These are phyloP conservation scores for Conger conger DNA, from an alignment of 2,113 vertebrate species.

Conservation along the genomic window DNA sequence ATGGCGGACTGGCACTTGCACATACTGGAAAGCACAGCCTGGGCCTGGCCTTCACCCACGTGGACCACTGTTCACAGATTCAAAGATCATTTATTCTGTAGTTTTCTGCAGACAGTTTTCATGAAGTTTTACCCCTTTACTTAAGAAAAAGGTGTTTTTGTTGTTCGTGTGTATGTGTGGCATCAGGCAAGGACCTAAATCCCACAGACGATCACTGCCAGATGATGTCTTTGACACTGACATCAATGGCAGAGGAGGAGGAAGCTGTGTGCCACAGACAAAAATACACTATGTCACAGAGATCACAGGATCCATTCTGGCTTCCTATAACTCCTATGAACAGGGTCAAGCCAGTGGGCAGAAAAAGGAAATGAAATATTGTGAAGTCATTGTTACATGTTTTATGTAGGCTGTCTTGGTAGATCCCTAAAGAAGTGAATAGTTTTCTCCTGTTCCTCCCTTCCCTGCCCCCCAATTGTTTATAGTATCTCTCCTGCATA, in stretches of 20 bases:
- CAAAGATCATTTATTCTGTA: neutral
- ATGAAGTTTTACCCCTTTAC: neutral
- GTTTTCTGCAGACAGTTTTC: slow-evolving; percentile 9
- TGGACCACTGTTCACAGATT: neutral
- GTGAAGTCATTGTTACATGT: neutral
- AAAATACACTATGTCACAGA: neutral
- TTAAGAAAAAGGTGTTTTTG: neutral
- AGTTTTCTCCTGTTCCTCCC: neutral
- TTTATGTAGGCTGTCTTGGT: neutral
- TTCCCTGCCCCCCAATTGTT: neutral
- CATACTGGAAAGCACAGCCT: neutral
- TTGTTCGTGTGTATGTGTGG: neutral
- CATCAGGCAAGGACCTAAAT: neutral
- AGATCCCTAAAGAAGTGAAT: neutral
- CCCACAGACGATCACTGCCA: slow-evolving; percentile 41
- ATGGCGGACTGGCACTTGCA: neutral
- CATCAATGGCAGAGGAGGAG: neutral
- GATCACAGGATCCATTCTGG: neutral
- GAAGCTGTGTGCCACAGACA: neutral
- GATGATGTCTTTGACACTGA: slow-evolving; percentile 14
- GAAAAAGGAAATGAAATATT: neutral
- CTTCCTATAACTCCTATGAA: neutral
- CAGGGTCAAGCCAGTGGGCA: neutral
- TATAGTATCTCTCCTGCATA: neutral
- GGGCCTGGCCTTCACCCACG: neutral